Conservation (phyloP, 2,888 invertebrate genomes). For the Scaptomyza flava region DNA sequence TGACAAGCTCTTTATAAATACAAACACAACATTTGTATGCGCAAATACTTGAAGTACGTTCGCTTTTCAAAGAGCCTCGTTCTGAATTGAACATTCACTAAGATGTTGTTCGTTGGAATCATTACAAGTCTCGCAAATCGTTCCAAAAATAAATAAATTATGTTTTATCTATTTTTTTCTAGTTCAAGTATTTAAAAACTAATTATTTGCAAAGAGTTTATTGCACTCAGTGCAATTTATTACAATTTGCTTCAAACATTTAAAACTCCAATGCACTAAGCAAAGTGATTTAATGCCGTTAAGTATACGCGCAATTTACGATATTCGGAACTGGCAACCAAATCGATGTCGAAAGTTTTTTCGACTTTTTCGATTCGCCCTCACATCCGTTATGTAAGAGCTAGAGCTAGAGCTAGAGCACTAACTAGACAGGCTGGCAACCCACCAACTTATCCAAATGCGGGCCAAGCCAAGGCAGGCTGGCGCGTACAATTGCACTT, state of each 20-base stretch:
- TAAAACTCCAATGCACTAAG: background rate
- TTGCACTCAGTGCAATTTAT: background rate
- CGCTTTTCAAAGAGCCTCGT: slow-evolving; percentile 9
- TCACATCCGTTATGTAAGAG: slow-evolving; percentile 28
- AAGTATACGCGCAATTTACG: slow-evolving; percentile 39
- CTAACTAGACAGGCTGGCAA: background rate
- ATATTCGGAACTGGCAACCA: slow-evolving; percentile 44
- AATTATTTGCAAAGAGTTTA: background rate
- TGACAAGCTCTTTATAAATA: slow-evolving; percentile 32
- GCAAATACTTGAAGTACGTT: slow-evolving; percentile 20
- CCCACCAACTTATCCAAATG: slow-evolving; percentile 12
- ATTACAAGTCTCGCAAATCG: background rate
- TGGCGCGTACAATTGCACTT: slow-evolving; percentile 70
- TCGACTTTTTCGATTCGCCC: slow-evolving; percentile 1
- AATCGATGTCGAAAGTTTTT: slow-evolving; percentile 15
- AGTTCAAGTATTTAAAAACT: background rate
- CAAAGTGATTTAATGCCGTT: slow-evolving; percentile 25
- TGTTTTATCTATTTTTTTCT: background rate
- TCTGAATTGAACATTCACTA: slow-evolving; percentile 3
- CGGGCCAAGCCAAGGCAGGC: background rate
- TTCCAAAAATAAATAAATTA: background rate
- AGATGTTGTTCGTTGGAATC: background rate
- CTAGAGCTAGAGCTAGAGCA: background rate
- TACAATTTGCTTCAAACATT: slow-evolving; percentile 6
- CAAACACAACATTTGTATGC: slow-evolving; percentile 15